Percentiles rank a stretch among this genome's conserved stretches.
Evolutionary conservation across 2,888 invertebrate genomes (phyloP).

Genomic region (Andrena marginata): DNA sequence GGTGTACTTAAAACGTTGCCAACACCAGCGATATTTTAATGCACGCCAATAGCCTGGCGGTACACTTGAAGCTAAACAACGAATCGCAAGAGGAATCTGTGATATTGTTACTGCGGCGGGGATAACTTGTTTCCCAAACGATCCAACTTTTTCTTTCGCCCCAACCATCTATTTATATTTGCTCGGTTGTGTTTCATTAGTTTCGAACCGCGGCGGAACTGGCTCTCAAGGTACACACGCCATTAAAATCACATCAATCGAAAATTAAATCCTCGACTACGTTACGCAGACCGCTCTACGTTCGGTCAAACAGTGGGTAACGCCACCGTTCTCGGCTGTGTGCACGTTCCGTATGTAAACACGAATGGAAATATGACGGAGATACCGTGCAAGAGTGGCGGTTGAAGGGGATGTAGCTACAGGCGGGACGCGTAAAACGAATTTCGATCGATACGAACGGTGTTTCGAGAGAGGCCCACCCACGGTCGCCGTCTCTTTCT

Average conservation of each 20-base stretch:
- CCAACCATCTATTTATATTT: constrained; percentile 14
- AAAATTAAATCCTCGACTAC: constrained; percentile 70
- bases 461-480: constrained; percentile 50
- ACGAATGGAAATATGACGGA: constrained; percentile 70
- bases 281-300: constrained; percentile 46
- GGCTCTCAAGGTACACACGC: constrained; percentile 67
- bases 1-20: too few species aligned
- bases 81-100: too few species aligned
- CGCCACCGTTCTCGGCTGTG: constrained; percentile 42
- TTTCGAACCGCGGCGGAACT: constrained; percentile 25
- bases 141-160: background rate
- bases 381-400: constrained; percentile 40
- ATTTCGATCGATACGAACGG: constrained; percentile 68
- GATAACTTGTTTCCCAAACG: background rate
- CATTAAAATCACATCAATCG: constrained; percentile 77
- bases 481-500: constrained; percentile 22
- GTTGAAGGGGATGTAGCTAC: constrained; percentile 38
- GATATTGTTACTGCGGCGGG: background rate
- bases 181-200: constrained; percentile 1
- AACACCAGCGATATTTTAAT: too few species aligned
- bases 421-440: constrained; percentile 64
- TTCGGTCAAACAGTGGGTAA: constrained; percentile 66
- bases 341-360: constrained; percentile 71
- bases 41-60: too few species aligned
- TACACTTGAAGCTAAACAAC: too few species aligned